Conservation (phyloP, 2,888 invertebrate species). For the Halictus ligatus region DNA sequence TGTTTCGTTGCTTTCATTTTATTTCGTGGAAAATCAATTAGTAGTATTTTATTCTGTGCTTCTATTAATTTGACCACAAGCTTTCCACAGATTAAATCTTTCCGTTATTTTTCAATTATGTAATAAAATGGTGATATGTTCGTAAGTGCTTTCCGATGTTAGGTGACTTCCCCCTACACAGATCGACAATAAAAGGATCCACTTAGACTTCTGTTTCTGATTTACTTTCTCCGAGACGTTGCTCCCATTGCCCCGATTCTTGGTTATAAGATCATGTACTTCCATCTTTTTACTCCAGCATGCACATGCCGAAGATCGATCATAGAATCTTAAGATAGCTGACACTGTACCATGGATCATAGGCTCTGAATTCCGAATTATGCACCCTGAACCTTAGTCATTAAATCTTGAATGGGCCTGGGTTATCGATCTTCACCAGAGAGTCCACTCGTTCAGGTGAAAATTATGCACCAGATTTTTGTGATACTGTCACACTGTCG, state of each 20-base stretch:
- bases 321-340: not conserved
- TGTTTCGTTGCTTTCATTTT: too few species aligned
- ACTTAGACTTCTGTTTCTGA: too few species aligned
- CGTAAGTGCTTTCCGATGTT: too few species aligned
- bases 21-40: too few species aligned
- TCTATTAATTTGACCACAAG: too few species aligned
- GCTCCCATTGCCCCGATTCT: not conserved
- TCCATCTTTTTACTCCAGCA: not conserved
- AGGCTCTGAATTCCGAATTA: not conserved
- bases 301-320: not conserved
- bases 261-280: not conserved
- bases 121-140: too few species aligned
- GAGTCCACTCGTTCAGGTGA: not conserved
- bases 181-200: too few species aligned
- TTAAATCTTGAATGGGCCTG: not conserved
- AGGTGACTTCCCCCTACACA: too few species aligned
- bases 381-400: not conserved
- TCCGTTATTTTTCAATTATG: too few species aligned
- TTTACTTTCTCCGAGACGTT: not conserved
- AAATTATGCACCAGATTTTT: not conserved
- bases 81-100: too few species aligned
- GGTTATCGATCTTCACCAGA: not conserved
- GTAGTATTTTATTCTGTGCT: too few species aligned
- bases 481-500: not conserved
- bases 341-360: not conserved